These are phyloP conservation scores for Amblyteles armatorius DNA, from an alignment of 2,888 invertebrate species.

Conservation along the genomic window DNA sequence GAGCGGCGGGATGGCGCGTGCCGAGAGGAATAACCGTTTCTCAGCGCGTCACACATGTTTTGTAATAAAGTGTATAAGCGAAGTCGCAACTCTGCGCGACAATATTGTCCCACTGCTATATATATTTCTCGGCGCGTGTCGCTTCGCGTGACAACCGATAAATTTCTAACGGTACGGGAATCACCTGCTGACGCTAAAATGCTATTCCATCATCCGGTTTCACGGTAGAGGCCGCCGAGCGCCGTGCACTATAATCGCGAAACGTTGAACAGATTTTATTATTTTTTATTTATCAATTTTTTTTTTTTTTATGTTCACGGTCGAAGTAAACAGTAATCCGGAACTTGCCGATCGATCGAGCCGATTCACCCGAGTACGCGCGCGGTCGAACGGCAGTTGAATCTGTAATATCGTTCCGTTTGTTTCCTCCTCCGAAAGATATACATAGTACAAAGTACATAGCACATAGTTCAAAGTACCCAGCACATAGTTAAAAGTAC, in stretches of 20 bases:
- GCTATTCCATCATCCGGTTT: neutral
- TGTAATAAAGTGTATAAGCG: neutral
- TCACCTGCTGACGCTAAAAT: slow-evolving; percentile 41
- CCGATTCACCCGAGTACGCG: no score
- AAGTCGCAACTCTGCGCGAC: neutral
- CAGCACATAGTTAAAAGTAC: no score
- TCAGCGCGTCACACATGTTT: neutral
- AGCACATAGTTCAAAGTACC: no score
- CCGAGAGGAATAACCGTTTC: slow-evolving; percentile 6
- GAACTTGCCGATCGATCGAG: neutral
- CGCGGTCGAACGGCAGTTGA: no score
- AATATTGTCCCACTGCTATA: slow-evolving; percentile 25
- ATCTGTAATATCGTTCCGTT: no score
- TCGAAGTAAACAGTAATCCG: no score
- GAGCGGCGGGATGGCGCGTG: slow-evolving; percentile 2
- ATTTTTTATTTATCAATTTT: neutral
- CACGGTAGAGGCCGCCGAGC: neutral
- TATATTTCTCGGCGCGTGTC: slow-evolving; percentile 45
- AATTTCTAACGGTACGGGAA: slow-evolving; percentile 72
- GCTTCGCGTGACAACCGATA: slow-evolving; percentile 69
- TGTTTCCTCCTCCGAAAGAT: no score
- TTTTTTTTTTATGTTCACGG: neutral
- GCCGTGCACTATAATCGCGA: neutral
- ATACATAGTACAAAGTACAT: no score
- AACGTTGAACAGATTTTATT: neutral